These are phyloP conservation scores for Oreocharis arfaki DNA, from an alignment of 2,113 vertebrate genomes.

Conservation along the genomic window DNA sequence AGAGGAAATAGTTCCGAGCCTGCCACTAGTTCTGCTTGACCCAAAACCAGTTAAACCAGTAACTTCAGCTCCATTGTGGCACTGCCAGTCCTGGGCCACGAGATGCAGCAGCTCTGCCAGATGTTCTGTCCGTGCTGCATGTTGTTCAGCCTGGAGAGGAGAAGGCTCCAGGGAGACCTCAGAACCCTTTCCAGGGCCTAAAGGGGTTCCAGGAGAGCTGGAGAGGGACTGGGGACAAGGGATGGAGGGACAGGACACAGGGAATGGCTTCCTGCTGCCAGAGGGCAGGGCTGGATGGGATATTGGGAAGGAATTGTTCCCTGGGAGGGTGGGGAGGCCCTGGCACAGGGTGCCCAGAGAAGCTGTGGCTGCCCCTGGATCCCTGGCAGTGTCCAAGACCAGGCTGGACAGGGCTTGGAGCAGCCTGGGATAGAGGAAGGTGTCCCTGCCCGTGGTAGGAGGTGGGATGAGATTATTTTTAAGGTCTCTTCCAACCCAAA, in stretches of 20 bases:
- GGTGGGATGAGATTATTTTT: accelerated
- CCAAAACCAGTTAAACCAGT: not conserved
- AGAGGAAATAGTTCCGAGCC: not conserved
- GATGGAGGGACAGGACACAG: not conserved
- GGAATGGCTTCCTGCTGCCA: not conserved
- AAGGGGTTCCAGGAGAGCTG: not conserved
- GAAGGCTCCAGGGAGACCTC: accelerated
- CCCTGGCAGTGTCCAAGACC: not conserved
- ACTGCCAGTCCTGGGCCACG: not conserved
- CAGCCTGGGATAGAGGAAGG: accelerated
- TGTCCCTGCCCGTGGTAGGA: not conserved
- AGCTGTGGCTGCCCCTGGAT: not conserved
- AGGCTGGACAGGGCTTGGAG: accelerated
- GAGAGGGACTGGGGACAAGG: not conserved
- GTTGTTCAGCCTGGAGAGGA: not conserved
- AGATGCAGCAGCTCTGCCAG: not conserved
- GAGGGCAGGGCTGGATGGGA: not conserved
- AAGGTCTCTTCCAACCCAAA: not conserved
- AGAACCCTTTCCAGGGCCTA: accelerated
- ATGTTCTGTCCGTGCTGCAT: not conserved
- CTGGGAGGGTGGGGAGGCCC: not conserved
- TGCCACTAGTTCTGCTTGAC: not conserved
- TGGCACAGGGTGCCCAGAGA: not conserved
- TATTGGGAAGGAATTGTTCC: not conserved
- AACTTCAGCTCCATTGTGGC: not conserved